Base-by-base conservation (phyloP, 2,797 vertebrate species). In the Meda fulgida region DNA sequence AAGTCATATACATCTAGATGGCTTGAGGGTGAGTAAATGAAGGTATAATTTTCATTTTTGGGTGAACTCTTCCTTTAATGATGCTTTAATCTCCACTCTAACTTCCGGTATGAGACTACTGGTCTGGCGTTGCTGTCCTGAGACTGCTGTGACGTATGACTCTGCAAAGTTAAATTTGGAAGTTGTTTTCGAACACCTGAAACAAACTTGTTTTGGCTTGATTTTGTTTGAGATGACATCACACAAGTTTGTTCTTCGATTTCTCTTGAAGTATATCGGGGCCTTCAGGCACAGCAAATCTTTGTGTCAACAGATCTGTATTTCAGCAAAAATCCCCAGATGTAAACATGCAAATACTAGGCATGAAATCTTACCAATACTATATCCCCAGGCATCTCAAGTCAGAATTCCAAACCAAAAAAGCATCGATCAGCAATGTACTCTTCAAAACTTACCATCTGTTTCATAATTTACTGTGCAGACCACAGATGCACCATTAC, bases 401-500 rank as follows among this genome's bases (percentile, higher is more conserved):
- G 31, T 76, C 48, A 8, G 26, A 79, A 26, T 79, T 46, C 8
- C 9, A 72, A 11, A 29, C 80, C 23, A 23, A 11, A n/a, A 60
- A 31, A 23, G 48, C 34, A 3, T 21, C 19, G 34, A 46, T 51
- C 11, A n/a, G 13, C 43, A 51, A 69, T 36, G 6, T 14, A n/a
- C 31, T 40, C 53, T 58, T 60, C 14, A 60, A 40, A 34, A 23
- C 60, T 40, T 31, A 65, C 40, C 55, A 75, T 2, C 81, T 66
- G 75, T n/a, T 78, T 78, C 14, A 70, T 70, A 70, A 84, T 84
- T 70, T 58, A 78, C n/a, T 34, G 51, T 26, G 36, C 13, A 60
- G 46, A 60, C 83, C 81, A 84, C 60, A 77, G 31, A 55, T 29
- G 34, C 77, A 77, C 31, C 75, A 78, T 84, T 84, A 70, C 4